Evolutionary conservation across 2,888 invertebrate species (phyloP).

Genomic region (Tipula vernalis): DNA sequence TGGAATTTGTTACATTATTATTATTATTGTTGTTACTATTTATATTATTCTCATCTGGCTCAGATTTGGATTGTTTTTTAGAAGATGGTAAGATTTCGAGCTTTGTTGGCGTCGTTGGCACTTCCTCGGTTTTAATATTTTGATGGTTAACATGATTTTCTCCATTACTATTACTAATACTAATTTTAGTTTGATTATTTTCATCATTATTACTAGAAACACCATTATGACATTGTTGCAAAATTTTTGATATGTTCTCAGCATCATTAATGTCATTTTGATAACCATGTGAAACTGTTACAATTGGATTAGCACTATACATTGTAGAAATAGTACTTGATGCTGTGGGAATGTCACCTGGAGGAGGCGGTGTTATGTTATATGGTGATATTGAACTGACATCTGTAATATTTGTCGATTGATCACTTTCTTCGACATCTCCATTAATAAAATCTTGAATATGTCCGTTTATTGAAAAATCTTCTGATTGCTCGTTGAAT

Average conservation of each 20-base stretch:
- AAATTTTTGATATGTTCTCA: conserved; percentile 34
- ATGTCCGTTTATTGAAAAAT: conserved; percentile 31
- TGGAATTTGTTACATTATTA: background rate
- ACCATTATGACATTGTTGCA: conserved; percentile 35
- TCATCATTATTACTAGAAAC: background rate
- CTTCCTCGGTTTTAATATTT: background rate
- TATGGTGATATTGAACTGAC: background rate
- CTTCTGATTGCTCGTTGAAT: conserved; percentile 28
- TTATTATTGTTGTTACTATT: conserved; percentile 10
- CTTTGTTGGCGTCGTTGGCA: background rate
- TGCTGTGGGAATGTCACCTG: background rate
- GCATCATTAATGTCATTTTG: conserved; percentile 34
- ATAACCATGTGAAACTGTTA: conserved; percentile 10
- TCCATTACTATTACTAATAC: background rate
- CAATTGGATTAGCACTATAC: conserved; percentile 13
- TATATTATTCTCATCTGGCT: background rate
- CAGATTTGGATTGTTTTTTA: background rate
- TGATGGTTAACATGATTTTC: background rate
- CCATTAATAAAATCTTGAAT: conserved; percentile 34
- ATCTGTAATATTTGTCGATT: conserved; percentile 11
- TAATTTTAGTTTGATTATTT: background rate
- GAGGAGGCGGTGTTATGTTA: background rate
- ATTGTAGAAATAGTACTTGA: background rate
- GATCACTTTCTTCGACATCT: conserved; percentile 27
- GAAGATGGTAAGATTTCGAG: background rate